Conservation (phyloP, 2,113 vertebrate genomes). For the Hippoglossus stenolepis region DNA sequence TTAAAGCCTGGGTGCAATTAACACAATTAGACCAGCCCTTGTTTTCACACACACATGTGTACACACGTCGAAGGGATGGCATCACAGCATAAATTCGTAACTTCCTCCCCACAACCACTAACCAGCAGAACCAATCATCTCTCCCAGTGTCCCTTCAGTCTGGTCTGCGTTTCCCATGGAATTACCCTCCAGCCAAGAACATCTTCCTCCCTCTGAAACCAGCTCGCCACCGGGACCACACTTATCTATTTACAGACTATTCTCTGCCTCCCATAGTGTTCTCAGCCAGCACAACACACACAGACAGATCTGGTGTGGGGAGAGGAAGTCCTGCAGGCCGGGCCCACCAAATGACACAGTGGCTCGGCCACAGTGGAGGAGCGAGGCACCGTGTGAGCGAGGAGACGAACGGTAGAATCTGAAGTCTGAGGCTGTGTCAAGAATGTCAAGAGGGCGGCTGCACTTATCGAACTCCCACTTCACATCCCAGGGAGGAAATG, state of each 20-base stretch:
- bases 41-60: constrained; percentile 41
- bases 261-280: constrained; percentile 66
- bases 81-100: constrained; percentile 34
- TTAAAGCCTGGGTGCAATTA: constrained; percentile 19
- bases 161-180: constrained; percentile 50
- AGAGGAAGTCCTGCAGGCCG: constrained; percentile 52
- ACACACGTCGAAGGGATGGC: constrained; percentile 19
- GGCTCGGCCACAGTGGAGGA: constrained; percentile 14
- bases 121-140: constrained; percentile 47
- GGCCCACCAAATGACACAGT: constrained; percentile 56
- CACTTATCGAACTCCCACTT: constrained; percentile 33
- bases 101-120: constrained; percentile 55
- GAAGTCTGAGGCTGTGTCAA: constrained; percentile 46
- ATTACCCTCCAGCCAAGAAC: constrained; percentile 33
- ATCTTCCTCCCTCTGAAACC: constrained; percentile 39
- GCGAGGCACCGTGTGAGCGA: constrained; percentile 29
- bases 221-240: constrained; percentile 43
- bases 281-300: constrained; percentile 52
- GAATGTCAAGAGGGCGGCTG: constrained; percentile 37
- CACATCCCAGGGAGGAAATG: constrained; percentile 42
- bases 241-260: constrained; percentile 60
- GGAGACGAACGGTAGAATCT: constrained; percentile 31
- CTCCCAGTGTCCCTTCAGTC: constrained; percentile 36
- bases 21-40: constrained; percentile 31
- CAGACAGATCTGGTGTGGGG: constrained; percentile 53